Base-by-base conservation (phyloP, 2,113 vertebrate species). In the Mormyrus iriodes region DNA sequence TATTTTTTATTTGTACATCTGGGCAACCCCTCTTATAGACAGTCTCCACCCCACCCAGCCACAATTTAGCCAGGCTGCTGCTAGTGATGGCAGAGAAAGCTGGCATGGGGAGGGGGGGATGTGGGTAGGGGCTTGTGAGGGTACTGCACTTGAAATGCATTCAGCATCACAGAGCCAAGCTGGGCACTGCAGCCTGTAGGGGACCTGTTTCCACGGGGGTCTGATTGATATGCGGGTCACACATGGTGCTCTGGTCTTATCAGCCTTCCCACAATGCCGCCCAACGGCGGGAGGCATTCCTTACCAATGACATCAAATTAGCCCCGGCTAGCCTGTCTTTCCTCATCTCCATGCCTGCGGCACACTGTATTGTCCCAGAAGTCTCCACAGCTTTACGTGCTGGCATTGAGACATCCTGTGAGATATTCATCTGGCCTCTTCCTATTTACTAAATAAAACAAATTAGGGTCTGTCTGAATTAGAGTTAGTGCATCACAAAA, bases 181-280 rank as follows among this genome's bases (percentile, higher is more conserved):
- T 24, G 5, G 44, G 46, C 46, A 13, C 48, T 51, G 51, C 85
- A 17, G 85, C 8, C 49, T 19, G 49, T 19, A 35, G 51, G 85
- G 51, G 51, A 55, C 49, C 48, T 2, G 51, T 48, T 89, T 92
- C 88, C 90, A 79, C 8, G 31, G 46, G 51, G 52, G 85, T 88
- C 79, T 58, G 51, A 91, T 95, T 95, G 88, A 91, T 91, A 95
- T 95, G 92, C 94, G 91, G 88, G 83, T 89, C 94, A 94, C 94
- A 91, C 88, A 88, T 73, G 31, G 69, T 13, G 24, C 21, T 79
- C 52, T 90, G 88, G 61, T 90, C 90, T 86, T 92, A 90, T 92
- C 90, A 90, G 35, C 86, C 83, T 88, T 4, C 73, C 51, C 58
- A 21, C 89, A 88, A 69, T 86, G 82, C 48, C 85, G 9, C 85